Base-by-base conservation (phyloP, 2,888 invertebrate species). In the Chalcis sispes region DNA sequence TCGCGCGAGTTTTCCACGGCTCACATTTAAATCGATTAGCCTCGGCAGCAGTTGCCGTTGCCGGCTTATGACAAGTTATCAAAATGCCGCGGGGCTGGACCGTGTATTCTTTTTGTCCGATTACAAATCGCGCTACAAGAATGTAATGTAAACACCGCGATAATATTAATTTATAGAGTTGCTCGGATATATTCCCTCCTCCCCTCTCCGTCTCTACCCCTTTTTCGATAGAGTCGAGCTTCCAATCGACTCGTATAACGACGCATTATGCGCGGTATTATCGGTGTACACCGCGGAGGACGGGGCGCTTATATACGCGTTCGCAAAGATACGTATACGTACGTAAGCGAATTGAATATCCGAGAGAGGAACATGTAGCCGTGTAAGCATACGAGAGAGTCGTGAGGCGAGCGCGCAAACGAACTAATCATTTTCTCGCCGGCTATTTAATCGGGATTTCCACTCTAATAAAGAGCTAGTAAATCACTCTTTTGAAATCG, bases 121-220 rank as follows among this genome's bases (percentile, higher is more conserved):
- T 86, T 84, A n/a, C 81, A 85, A 86, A 86, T 87, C 85, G 82
- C 75, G 81, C 82, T 83, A 85, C 85, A 84, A 85, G 86, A 86
- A 85, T 85, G 83, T 83, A 85, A 85, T 83, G 86, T 85, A 86
- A 85, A 86, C 84, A 85, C 80, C 79, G 79, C 79, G 85, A 86
- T 86, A 86, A 83, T 82, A 79, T 80, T 83, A 84, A 87, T 85
- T 87, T 86, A 85, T 86, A 82, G 82, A 82, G 81, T 81, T n/a
- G 56, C 7, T 42, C 72, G 20, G 20, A 15, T 46, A 23, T 32
- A 40, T 70, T 36, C 5, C 36, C 52, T 77, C 81, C 82, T 74
- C 72, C 76, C 77, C 77, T 79, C 77, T 73, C 79, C 71, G 66
- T 80, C 83, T 80, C 79, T 77, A 79, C 81, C 81, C 81, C 80